Evolutionary conservation across 2,888 invertebrate species (phyloP), one percentile per base, ranked within the genome.

Genomic region (Ditylenchus weischeri): DNA sequence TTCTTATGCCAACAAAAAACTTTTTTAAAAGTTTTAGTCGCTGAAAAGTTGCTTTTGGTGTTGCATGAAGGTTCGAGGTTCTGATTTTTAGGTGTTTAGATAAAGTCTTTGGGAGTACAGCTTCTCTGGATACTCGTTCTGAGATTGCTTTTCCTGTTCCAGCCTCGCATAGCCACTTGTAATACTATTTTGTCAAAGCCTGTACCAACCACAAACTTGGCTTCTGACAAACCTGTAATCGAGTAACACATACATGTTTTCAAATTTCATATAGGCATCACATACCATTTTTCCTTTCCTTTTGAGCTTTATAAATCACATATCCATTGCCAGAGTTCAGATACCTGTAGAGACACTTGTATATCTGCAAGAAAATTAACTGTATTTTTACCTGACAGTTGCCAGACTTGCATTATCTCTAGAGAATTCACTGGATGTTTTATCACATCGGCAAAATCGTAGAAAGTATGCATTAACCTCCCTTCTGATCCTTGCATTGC

Each of bases 181-280:
- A 79, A 66, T 4, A 79, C 79, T 23, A 79, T 72, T 59, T 75
- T 71, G 67, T 79, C 79, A 48, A 79, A 57, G 6, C 74, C 68
- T 29, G 73, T 73, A 54, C 78, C 77, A 7, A 72, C 11, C 60
- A 69, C 58, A 38, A 58, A 50, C 64, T 43, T 50, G 43, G 43
- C 43, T 43, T 43, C 43, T 43, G 43, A 43, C 15, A 43, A 15
- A 8, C 43, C 43, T 43, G 11, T 6, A 43, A 43, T 43, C 15
- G 1, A 13, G 8, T 38, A 43, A 8, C 13, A 2, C 43, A 15
- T 43, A 2, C 3, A 10, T 15, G 1, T 8, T 43, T 43, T 43
- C 6, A 8, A 11, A 8, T 15, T 43, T 43, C 8, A 6, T 43
- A 6, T 15, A 43, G 8, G 2, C 1, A 15, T 43, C 15, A 43